A percentile compares a stretch with the other conserved stretches of the same genome.
phyloP scores from a whole-genome alignment of 2,888 invertebrate genomes.

The Drosophila gaucha region DNA sequence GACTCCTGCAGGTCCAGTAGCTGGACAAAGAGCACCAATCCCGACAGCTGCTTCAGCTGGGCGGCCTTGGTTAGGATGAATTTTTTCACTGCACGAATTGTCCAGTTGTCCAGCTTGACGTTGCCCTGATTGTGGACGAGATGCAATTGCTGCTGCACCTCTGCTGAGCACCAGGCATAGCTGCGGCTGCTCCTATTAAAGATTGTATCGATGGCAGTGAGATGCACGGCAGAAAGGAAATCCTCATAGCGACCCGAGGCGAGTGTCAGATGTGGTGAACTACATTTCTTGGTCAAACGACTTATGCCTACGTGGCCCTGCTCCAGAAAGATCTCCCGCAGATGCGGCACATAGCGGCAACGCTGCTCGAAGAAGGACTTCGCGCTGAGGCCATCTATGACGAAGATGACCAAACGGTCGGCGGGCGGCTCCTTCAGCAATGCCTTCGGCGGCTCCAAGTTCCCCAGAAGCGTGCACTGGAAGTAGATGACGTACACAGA shows the following conservation, averaged over 20 bases:
- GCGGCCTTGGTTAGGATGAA: slow-evolving; percentile 86
- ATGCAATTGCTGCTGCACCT: slow-evolving; percentile 88
- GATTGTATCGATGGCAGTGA: slow-evolving; percentile 97
- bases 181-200: slow-evolving; percentile 93
- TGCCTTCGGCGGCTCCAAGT: slow-evolving; percentile 47
- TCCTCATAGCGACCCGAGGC: slow-evolving; percentile 96
- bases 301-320: slow-evolving; percentile 89
- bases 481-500: slow-evolving; percentile 97
- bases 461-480: slow-evolving; percentile 91
- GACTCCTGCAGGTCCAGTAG: slow-evolving; percentile 96
- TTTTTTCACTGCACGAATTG: slow-evolving; percentile 90
- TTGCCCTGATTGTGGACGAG: slow-evolving; percentile 90
- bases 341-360: slow-evolving; percentile 72
- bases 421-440: slow-evolving; percentile 85
- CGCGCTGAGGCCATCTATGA: slow-evolving; percentile 95
- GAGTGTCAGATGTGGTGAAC: slow-evolving; percentile 97
- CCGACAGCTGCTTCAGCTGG: slow-evolving; percentile 81
- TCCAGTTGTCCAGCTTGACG: slow-evolving; percentile 92
- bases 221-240: slow-evolving; percentile 95
- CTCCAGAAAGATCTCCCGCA: slow-evolving; percentile 69
- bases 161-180: slow-evolving; percentile 98
- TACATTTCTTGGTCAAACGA: slow-evolving; percentile 96
- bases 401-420: slow-evolving; percentile 92
- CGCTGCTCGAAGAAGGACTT: slow-evolving; percentile 88
- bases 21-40: slow-evolving; percentile 94